Evolutionary conservation across 2,113 vertebrate species (phyloP), one percentile per base, ranked within the genome.

Genomic region (Corapipo altera): DNA sequence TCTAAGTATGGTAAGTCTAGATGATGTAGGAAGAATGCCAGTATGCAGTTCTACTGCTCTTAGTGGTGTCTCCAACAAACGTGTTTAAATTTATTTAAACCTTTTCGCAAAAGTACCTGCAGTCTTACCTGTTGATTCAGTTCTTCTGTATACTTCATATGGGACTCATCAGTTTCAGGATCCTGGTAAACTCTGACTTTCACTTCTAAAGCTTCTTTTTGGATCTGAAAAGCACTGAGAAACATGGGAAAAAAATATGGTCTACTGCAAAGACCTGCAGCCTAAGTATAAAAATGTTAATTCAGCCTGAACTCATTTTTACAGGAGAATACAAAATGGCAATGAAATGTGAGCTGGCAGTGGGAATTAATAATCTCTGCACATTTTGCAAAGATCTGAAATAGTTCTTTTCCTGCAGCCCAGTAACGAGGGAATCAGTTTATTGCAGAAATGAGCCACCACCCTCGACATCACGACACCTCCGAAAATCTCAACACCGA

Each of bases 391-490:
- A 55, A 77, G 8, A 32, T 23, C 59, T 67, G 23, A 66, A 87
- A 70, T 17, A 32, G 39, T 39, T 74, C 0, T 67, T 49, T 67
- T 49, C 65, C 49, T 66, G 43, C 10, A 65, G 20, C 17, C 12
- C 9, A 32, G 18, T 52, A 64, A 57, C 0, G 1, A 51, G 16
- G 8, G 27, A 66, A 49, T 15, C 2, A 59, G 2, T 32, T 62
- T 46, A 35, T 61, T 73, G 33, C 37, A 72, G 30, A 44, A 72
- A 8, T 35, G 37, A 78, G 12, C 48, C 81, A 17, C 33, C 52
- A 30, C 13, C 22, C 19, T 46, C 0, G 0, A 51, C 30, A 48
- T 64, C 46, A 26, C 21, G n/a, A 46, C 12, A 67, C 58, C 30
- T 37, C 46, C 46, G 22, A 57, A 7, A 67, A 12, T 54, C 85